Evolutionary conservation across 1,140 invertebrate genomes (phyloP), one percentile per base, ranked within the genome.

Genomic region (Adoxophyes honmai): DNA sequence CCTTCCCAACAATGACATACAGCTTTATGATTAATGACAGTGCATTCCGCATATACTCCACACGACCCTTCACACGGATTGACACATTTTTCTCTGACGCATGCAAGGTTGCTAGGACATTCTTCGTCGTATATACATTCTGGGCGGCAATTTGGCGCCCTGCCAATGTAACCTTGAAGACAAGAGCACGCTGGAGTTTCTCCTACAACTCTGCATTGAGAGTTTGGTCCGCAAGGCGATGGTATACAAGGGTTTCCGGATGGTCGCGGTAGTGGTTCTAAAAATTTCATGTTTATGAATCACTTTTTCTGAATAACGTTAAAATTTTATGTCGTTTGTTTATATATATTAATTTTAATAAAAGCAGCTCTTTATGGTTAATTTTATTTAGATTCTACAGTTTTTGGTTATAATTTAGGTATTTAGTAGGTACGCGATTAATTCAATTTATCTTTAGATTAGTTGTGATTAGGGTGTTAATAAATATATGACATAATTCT

Each of bases 21-120:
- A 38, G 95, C 93, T 74, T 92, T 93, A 80, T 96, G 94, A 72
- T 93, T 94, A 68, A 94, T 90, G 62, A 95, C 94, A 71, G 91
- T 86, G 79, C 93, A 94, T 68, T 90, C 90, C 15, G 93, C 92
- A 65, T 93, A 92, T 42, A 90, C 84, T 38, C 95, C 95, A 83
- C 96, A 96, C 18, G 93, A 92, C 14, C 95, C 94, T 28, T 93
- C 91, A 76, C 95, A 97, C 55, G 95, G 95, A 81, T 94, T 93
- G 57, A 81, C 85, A 86, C 95, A 96, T 86, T 92, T 94, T 68
- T 94, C 92, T 64, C 93, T 92, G 42, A 94, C 90, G 77, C 95
- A 96, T 38, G 94, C 94, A 64, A 92, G 87, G 85, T 94, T 93
- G 60, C 91, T 91, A 0, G 93, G 86, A 78, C 95, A 96, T 86